Conservation (phyloP, 2,113 vertebrate species). For the Sinosuthora webbiana region DNA sequence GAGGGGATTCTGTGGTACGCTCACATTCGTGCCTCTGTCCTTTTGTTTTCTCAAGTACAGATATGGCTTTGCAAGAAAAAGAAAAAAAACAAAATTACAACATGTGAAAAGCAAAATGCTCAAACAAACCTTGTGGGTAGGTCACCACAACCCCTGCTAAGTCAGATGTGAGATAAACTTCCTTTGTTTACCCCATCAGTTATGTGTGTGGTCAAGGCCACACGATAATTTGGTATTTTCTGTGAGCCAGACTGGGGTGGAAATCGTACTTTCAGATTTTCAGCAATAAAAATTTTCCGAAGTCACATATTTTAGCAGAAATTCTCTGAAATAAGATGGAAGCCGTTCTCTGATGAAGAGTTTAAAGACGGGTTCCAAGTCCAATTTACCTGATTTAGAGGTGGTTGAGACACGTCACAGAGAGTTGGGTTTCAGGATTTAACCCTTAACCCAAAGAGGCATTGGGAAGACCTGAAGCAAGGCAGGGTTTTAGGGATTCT, state of each 20-base stretch:
- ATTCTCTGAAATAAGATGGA: not conserved
- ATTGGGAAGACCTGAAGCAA: not conserved
- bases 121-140: not conserved
- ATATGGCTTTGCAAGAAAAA: not conserved
- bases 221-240: not conserved
- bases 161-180: not conserved
- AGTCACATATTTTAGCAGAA: not conserved
- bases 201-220: not conserved
- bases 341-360: not conserved
- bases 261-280: not conserved
- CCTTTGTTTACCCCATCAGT: not conserved
- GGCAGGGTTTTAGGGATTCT: not conserved
- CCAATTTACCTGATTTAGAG: not conserved
- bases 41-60: not conserved
- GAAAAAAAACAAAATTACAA: not conserved
- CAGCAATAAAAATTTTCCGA: not conserved
- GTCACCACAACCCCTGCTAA: not conserved
- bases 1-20: fast-evolving
- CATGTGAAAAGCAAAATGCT: not conserved
- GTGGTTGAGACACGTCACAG: not conserved
- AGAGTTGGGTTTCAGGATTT: not conserved
- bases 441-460: not conserved
- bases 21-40: not conserved
- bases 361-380: not conserved
- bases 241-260: not conserved